Conservation (phyloP, 1,140 invertebrate species). For the Phenacoccus solenopsis region DNA sequence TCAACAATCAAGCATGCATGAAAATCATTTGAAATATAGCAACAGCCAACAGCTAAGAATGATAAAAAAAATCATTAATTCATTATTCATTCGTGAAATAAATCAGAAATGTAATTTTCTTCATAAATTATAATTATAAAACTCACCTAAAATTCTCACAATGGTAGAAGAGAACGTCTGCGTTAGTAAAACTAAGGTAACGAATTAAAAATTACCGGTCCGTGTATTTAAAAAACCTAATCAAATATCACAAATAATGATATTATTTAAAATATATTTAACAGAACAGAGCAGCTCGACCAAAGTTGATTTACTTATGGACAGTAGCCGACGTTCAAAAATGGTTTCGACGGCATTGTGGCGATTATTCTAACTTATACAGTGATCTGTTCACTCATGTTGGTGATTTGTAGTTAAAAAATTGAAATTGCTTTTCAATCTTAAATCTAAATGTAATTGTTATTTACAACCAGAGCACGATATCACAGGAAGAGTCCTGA, state of each 20-base stretch:
- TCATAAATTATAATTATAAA: no score
- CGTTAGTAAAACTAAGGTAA: background rate
- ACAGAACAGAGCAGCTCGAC: slow-evolving; percentile 55
- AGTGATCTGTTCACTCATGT: slow-evolving; percentile 56
- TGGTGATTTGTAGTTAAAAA: slow-evolving; percentile 27
- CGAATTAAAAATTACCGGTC: no score
- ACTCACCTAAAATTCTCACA: background rate
- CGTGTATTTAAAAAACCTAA: background rate
- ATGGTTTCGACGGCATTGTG: slow-evolving; percentile 71
- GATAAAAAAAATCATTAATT: no score
- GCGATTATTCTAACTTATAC: slow-evolving; percentile 63
- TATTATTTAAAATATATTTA: background rate
- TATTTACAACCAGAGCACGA: slow-evolving; percentile 62
- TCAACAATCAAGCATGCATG: no score
- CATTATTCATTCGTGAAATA: no score
- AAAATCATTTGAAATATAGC: background rate
- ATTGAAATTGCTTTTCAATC: background rate
- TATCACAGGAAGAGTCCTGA: slow-evolving; percentile 66
- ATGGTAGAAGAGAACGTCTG: background rate
- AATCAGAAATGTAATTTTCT: no score
- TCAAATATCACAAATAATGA: background rate
- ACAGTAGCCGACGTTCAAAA: slow-evolving; percentile 73
- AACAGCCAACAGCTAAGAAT: no score
- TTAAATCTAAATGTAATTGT: background rate
- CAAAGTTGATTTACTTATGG: slow-evolving; percentile 73